Conservation (phyloP, 1,140 invertebrate species). For the Oedothorax gibbosus region DNA sequence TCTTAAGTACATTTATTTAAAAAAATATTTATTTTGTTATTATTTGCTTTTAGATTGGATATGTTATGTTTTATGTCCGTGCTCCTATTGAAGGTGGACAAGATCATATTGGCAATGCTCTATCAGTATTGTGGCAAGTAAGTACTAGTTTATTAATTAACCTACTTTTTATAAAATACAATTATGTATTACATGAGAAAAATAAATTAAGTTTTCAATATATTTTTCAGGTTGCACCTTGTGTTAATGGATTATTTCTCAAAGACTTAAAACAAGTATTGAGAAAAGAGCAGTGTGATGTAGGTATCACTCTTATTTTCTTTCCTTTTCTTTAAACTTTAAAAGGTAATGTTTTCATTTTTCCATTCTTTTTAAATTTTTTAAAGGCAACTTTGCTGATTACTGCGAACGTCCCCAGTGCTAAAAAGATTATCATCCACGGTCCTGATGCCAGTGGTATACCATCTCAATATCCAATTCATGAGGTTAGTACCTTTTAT, state of each 20-base stretch:
- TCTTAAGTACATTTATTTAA: no score
- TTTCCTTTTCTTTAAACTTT: background rate
- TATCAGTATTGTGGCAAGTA: slow-evolving; percentile 97
- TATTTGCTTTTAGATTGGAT: slow-evolving; percentile 79
- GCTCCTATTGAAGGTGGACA: slow-evolving; percentile 94
- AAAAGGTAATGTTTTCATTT: background rate
- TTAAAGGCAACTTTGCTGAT: slow-evolving; percentile 86
- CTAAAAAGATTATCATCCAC: slow-evolving; percentile 99
- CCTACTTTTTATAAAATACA: background rate
- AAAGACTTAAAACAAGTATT: slow-evolving; percentile 99
- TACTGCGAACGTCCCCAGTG: slow-evolving; percentile 98
- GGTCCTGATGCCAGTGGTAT: slow-evolving; percentile 93
- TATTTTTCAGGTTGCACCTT: slow-evolving; percentile 82
- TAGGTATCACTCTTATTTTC: slow-evolving; percentile 65
- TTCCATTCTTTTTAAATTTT: background rate
- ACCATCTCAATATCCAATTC: slow-evolving; percentile 97
- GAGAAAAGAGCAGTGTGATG: slow-evolving; percentile 98
- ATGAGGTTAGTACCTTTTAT: slow-evolving; percentile 75
- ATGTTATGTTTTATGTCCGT: slow-evolving; percentile 98
- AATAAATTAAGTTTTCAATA: background rate
- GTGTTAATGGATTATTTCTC: slow-evolving; percentile 98
- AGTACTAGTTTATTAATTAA: slow-evolving; percentile 61
- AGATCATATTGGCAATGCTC: slow-evolving; percentile 90
- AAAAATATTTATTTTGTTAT: background rate
- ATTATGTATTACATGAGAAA: no score